Evolutionary conservation across 2,888 invertebrate species (phyloP).

Genomic region (Myopa testacea): DNA sequence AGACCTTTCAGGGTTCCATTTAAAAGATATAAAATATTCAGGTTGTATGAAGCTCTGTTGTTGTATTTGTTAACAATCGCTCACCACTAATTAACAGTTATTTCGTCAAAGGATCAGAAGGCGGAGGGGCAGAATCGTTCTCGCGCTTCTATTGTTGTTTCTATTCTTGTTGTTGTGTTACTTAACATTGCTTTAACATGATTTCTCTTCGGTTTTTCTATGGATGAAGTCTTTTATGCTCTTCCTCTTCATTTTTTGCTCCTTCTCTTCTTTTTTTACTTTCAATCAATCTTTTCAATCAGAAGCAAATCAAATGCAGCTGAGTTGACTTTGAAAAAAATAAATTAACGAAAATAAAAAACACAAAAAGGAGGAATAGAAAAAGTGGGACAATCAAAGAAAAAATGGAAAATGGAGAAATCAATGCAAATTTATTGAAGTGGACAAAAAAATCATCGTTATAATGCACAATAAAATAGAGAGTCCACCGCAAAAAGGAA

Average conservation of each 20-base stretch:
- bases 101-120: too few relatives aligned
- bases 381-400: constrained; percentile 40
- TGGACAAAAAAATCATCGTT: too few relatives aligned
- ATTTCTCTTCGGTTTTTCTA: neutral
- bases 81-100: too few relatives aligned
- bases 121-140: too few relatives aligned
- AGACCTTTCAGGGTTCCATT: too few relatives aligned
- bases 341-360: constrained; percentile 27
- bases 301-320: constrained; percentile 44
- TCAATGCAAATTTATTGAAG: neutral
- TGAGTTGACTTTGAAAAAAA: constrained; percentile 22
- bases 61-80: too few relatives aligned
- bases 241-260: neutral
- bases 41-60: too few relatives aligned
- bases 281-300: constrained; percentile 39
- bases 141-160: too few relatives aligned
- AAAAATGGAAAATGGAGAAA: constrained; percentile 40
- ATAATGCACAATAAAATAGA: too few relatives aligned
- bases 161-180: too few relatives aligned
- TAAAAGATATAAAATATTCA: too few relatives aligned
- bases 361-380: constrained; percentile 11
- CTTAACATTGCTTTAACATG: too few relatives aligned
- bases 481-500: neutral
- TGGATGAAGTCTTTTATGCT: neutral
- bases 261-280: neutral